Evolutionary conservation across 1,140 invertebrate genomes (phyloP), one percentile per base, ranked within the genome.

Genomic region (Aphidius ervi): DNA sequence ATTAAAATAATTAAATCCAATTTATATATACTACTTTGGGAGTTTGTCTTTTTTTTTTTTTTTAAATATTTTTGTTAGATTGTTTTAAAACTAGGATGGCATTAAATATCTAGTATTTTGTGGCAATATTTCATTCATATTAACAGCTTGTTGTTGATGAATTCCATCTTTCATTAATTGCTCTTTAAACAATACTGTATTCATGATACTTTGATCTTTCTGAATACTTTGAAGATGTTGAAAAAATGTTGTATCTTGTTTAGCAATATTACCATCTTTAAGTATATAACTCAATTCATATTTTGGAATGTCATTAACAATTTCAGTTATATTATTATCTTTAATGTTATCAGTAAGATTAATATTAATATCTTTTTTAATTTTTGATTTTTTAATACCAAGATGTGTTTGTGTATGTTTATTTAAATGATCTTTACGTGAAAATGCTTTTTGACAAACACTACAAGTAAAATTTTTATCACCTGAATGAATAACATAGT

Each of bases 381-480:
- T 52, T 65, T 79, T 76, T 7, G 68, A 70, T 48, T 72, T 68
- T 41, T 73, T 74, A 9, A 71, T 74, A 9, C 74, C 74, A 5
- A 81, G 59, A 65, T 80, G 77, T 48, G 80, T 75, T 68, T 80
- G 74, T 59, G 79, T 80, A 67, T 92, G 90, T 63, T 91, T 90
- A 47, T 87, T 84, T 3, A 92, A 71, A 65, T 90, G 90, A 68
- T 90, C 88, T 65, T 90, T 90, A 4, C 89, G 82, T 0, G 87
- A 88, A 67, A 92, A 93, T 7, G 85, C 83, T 66, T 91, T 91
- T 1, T 84, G 82, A 73, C 91, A 93, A 1, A 89, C 79, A 10
- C 86, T 84, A 66, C 91, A 93, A 6, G 79, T 78, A 67, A 86
- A 90, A 67, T 88, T 84, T 64, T 89, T 89, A 55, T 81, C 79